Evolutionary conservation across 2,797 vertebrate genomes (phyloP).

Genomic region (Falco biarmicus): DNA sequence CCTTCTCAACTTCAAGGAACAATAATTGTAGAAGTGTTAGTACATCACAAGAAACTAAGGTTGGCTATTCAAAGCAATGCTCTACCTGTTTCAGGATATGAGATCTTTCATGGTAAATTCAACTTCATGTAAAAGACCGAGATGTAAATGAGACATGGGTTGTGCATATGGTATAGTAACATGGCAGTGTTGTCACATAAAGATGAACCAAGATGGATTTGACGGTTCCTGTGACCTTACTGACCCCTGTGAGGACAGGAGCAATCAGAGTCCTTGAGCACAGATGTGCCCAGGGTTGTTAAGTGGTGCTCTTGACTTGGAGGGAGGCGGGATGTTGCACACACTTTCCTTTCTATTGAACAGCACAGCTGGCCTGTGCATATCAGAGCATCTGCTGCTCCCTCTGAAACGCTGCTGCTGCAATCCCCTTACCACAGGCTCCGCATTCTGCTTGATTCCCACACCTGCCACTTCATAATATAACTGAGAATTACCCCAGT

Average conservation of each 20-base stretch:
- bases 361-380: constrained; percentile 1
- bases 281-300: constrained; percentile 10
- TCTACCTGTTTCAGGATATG: not conserved
- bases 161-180: not conserved
- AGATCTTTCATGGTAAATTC: not conserved
- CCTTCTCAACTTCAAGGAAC: not conserved
- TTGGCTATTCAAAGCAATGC: not conserved
- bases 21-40: not conserved
- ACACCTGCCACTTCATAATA: constrained; percentile 29
- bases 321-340: not conserved
- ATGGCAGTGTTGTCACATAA: not conserved
- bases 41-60: not conserved
- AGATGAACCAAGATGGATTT: not conserved
- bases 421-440: not conserved
- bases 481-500: constrained; percentile 11
- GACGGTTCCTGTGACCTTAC: not conserved
- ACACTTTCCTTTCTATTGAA: not conserved
- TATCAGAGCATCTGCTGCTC: constrained; percentile 50
- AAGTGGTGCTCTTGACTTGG: not conserved
- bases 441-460: not conserved
- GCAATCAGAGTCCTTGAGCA: not conserved
- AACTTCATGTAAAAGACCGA: not conserved
- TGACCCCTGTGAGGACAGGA: not conserved
- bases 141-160: not conserved
- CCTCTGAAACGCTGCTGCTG: not conserved